Conservation (phyloP, 1,140 invertebrate genomes). For the Drosophila miranda region DNA sequence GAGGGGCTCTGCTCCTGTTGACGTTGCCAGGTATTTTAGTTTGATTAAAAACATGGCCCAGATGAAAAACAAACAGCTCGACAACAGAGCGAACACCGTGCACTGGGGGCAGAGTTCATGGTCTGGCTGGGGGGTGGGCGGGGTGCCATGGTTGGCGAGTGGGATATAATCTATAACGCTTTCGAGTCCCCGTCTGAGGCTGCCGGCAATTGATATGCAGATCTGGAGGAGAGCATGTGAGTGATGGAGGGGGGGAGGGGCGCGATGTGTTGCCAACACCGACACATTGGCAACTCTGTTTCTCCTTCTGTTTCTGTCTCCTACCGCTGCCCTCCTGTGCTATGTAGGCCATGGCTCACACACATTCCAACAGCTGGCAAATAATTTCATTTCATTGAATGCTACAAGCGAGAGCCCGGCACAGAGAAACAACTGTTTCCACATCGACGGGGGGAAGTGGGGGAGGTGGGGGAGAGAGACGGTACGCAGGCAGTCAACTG, state of each 20-base stretch:
- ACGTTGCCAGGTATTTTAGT: slow-evolving; percentile 71
- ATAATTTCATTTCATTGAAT: slow-evolving; percentile 52
- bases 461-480: neutral
- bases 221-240: slow-evolving; percentile 9
- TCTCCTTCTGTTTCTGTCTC: neutral
- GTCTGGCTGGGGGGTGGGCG: neutral
- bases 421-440: slow-evolving; percentile 21
- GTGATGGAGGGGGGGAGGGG: slow-evolving; percentile 3
- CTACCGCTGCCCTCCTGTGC: slow-evolving; percentile 21
- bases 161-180: slow-evolving; percentile 38
- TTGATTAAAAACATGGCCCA: slow-evolving; percentile 71
- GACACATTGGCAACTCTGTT: slow-evolving; percentile 48
- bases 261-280: slow-evolving; percentile 26
- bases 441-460: slow-evolving; percentile 23
- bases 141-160: no score
- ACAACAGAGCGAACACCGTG: no score
- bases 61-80: slow-evolving; percentile 4
- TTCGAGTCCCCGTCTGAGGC: slow-evolving; percentile 37
- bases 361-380: slow-evolving; percentile 11
- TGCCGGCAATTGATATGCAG: slow-evolving; percentile 64
- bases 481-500: slow-evolving; percentile 50
- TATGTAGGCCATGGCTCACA: slow-evolving; percentile 40
- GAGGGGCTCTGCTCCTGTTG: neutral
- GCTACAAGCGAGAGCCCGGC: slow-evolving; percentile 3
- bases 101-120: slow-evolving; percentile 18